Percentiles rank a stretch among this genome's conserved stretches.
Evolutionary conservation across 2,888 invertebrate species (phyloP).

Genomic region (Aphodius sticticus): DNA sequence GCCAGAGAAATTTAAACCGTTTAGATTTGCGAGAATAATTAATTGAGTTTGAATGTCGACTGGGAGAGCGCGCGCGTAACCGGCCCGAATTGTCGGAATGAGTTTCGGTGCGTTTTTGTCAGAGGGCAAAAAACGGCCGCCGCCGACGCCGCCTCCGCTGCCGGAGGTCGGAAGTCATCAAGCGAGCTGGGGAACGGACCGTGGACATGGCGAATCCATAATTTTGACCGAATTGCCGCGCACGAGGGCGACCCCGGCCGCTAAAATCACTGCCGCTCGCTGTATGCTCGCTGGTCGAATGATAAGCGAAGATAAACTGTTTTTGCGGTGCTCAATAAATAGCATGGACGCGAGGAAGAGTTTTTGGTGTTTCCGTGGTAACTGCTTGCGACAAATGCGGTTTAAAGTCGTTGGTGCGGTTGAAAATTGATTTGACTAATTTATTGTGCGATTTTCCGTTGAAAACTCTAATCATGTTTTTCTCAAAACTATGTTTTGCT

Average conservation of each 20-base stretch:
- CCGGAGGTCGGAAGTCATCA: conserved; percentile 19
- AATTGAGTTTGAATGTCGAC: conserved; percentile 23
- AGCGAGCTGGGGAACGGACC: conserved; percentile 9
- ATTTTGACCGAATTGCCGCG: conserved; percentile 15
- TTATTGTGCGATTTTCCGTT: too few relatives aligned
- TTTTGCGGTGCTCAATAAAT: neutral
- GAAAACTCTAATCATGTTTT: too few relatives aligned
- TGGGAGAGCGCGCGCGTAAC: neutral
- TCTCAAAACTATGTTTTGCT: too few relatives aligned
- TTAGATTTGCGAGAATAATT: conserved; percentile 22
- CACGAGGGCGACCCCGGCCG: neutral
- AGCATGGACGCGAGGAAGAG: neutral
- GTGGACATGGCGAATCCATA: conserved; percentile 13
- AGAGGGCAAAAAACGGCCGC: conserved; percentile 4
- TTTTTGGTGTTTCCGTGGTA: neutral
- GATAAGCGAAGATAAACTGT: neutral
- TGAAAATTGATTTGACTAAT: too few relatives aligned
- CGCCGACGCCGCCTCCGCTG: neutral
- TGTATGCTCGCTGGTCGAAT: neutral
- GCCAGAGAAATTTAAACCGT: conserved; percentile 6
- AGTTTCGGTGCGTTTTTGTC: conserved; percentile 20
- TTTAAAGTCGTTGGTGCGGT: neutral
- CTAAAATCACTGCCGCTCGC: neutral
- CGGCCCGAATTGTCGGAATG: conserved; percentile 13
- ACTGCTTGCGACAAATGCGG: neutral